Evolutionary conservation across 2,888 invertebrate species (phyloP).

Genomic region (Nomada fabriciana): DNA sequence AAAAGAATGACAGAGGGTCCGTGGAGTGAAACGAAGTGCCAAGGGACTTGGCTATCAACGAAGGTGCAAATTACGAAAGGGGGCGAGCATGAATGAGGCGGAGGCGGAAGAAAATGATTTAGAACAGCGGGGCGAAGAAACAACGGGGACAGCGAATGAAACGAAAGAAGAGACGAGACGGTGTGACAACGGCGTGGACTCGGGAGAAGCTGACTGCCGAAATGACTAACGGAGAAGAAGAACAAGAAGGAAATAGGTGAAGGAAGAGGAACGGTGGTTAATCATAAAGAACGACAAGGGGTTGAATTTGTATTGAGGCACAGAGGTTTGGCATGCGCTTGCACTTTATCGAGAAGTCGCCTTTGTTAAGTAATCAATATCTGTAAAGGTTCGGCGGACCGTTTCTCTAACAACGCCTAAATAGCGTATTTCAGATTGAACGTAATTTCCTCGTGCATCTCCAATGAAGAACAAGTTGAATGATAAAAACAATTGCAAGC

Average conservation of each 20-base stretch:
- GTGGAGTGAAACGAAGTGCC: conserved; percentile 16
- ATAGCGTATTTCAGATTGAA: conserved; percentile 49
- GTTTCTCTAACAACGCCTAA: conserved; percentile 55
- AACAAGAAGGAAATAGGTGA: background rate
- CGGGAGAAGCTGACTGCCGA: background rate
- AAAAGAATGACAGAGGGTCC: conserved; percentile 15
- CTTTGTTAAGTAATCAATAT: conserved; percentile 67
- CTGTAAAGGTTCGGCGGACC: conserved; percentile 38
- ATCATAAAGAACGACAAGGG: conserved; percentile 11
- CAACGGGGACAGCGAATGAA: background rate
- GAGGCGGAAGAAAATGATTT: conserved; percentile 25
- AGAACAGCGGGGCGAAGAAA: background rate
- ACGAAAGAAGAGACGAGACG: background rate
- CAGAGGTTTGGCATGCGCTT: conserved; percentile 50
- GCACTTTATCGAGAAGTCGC: conserved; percentile 61
- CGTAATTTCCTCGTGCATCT: conserved; percentile 11
- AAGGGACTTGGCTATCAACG: conserved; percentile 7
- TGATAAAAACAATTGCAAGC: conserved; percentile 30
- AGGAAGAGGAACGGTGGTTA: conserved; percentile 3
- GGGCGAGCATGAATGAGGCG: conserved; percentile 20
- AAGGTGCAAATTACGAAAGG: conserved; percentile 16
- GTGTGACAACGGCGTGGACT: background rate
- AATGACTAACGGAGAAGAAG: conserved; percentile 2
- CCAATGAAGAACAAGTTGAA: background rate
- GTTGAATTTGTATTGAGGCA: conserved; percentile 7